These are phyloP conservation scores for Datnioides undecimradiatus DNA, from an alignment of 2,113 vertebrate species.

Conservation along the genomic window DNA sequence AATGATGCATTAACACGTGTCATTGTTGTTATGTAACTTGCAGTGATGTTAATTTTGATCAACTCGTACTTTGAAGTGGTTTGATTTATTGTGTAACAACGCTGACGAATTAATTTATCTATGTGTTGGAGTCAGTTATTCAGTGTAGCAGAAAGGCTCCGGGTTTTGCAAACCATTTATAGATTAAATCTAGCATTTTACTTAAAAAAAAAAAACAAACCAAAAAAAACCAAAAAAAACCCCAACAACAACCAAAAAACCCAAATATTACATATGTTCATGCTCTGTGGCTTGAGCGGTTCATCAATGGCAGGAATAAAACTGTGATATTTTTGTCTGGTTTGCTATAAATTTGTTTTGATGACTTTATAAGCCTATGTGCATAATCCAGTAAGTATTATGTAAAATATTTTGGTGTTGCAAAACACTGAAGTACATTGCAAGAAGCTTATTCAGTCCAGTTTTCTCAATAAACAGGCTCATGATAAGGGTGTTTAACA, in stretches of 20 bases:
- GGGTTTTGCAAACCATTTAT: not conserved
- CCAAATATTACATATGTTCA: not conserved
- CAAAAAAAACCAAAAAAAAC: no score
- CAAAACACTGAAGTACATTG: not conserved
- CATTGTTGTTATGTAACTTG: not conserved
- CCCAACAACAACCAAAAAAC: no score
- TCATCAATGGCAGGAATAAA: not conserved
- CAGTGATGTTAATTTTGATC: not conserved
- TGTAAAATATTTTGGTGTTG: not conserved
- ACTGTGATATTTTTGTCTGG: not conserved
- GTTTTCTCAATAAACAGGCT: not conserved
- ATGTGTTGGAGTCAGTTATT: not conserved
- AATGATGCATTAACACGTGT: no score
- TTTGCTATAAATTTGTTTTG: not conserved
- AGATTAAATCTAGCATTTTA: not conserved
- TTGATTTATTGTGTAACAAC: not conserved
- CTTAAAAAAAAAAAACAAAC: no score
- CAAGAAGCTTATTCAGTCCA: not conserved
- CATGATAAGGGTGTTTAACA: not conserved
- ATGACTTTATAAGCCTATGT: not conserved
- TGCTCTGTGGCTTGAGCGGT: no score
- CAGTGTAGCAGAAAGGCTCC: not conserved
- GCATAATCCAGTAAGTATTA: not conserved
- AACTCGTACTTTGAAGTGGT: not conserved
- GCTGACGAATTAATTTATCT: not conserved